Base-by-base conservation (phyloP, 2,888 invertebrate species). In the Pachycephus smyrnensis region DNA sequence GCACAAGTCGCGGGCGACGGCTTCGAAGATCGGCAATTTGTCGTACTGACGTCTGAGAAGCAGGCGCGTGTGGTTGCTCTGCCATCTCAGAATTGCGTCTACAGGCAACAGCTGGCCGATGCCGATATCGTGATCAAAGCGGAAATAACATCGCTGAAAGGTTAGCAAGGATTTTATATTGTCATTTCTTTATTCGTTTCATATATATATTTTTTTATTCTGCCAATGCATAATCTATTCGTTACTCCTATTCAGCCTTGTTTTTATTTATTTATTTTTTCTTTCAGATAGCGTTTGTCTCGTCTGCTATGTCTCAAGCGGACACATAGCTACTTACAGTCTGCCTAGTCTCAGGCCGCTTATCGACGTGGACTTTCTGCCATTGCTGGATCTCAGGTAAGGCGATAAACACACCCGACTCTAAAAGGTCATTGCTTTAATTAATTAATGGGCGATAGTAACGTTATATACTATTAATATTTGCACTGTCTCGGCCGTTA, bases 81-180 rank as follows among this genome's bases (percentile, higher is more conserved):
- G 90, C 98, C 98, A 83, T 98, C 98, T 87, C 98, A 98, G 93
- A 97, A 97, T 91, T 98, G 98, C 93, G 95, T 98, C 86, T 98
- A 97, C 93, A 95, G 98, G 88, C 96, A 97, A 92, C 98, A 98
- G 92, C 94, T 99, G 86, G 97, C 97, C 82, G 98, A 98, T 89
- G 95, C 96, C 12, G 97, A 98, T 92, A 97, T 98, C 92, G 98
- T 98, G 82, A 97, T 98, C 84, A 97, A 97, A 93, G 97, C 98
- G 80, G 98, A 98, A 93, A 96, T 98, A 88, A 96, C 97, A 88
- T 95, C 96, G 88, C 94, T 98, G 90, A 97, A 96, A 96, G 97
- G 97, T 98, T 92, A 84, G 32, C 69, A 31, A 3, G 32, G n/a
- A 32, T 32, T 31, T 79, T 9, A 12, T 40, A 32, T n/a, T 69